A percentile compares a stretch with the other conserved stretches of the same genome.
Conservation (phyloP, 2,113 vertebrate genomes). For the Saguinus midas region DNA sequence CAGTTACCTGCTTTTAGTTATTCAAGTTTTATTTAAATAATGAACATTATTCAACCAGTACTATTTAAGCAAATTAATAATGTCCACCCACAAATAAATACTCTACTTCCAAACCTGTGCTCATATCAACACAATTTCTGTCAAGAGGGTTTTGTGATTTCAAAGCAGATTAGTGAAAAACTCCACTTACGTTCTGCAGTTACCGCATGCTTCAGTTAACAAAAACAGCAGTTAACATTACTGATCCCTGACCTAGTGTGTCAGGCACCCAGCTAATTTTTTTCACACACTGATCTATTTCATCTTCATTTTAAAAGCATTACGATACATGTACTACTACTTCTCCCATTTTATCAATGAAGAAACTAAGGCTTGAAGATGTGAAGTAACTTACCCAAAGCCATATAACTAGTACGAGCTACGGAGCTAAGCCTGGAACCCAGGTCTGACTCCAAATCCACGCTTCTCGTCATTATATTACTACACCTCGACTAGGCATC, state of each 20-base stretch:
- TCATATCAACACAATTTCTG: not conserved
- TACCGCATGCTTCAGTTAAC: not conserved
- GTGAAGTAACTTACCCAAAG: not conserved
- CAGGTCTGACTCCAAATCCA: not conserved
- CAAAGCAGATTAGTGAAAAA: not conserved
- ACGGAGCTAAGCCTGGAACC: not conserved
- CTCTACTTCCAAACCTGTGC: not conserved
- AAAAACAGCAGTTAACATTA: not conserved
- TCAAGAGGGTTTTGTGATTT: not conserved
- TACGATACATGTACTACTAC: not conserved
- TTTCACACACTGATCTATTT: not conserved
- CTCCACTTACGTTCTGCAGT: not conserved
- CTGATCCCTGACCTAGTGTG: not conserved
- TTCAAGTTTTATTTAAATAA: conserved; percentile 19
- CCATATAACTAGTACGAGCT: not conserved
- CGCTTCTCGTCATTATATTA: no score
- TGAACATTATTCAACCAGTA: not conserved
- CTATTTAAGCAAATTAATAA: not conserved
- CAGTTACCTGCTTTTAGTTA: not conserved
- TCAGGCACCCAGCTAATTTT: not conserved
- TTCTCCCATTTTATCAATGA: not conserved
- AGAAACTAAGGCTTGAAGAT: not conserved
- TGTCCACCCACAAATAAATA: not conserved
- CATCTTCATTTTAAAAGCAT: not conserved
- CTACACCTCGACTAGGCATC: rapidly evolving